Percentiles rank a stretch among this genome's conserved stretches.
These are phyloP conservation scores for Onthophagus sagittarius DNA, from an alignment of 2,888 invertebrate species.

Conservation along the genomic window DNA sequence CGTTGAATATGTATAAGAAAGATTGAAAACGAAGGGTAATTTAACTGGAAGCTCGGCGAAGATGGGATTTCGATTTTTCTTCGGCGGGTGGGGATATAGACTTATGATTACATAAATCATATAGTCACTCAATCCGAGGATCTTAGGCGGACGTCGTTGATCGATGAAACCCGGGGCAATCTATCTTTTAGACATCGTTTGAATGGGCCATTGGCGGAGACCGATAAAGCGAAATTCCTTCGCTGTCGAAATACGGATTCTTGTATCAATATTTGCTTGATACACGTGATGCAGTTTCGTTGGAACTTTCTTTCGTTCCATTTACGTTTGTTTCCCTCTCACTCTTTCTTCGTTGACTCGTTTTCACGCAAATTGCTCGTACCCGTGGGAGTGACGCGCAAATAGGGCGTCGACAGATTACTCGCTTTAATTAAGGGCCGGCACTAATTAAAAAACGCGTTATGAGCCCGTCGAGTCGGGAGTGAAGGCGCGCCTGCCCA, in stretches of 20 bases:
- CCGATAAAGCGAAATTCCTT: slow-evolving; percentile 3
- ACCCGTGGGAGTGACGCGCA: background rate
- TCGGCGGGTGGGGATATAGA: slow-evolving; percentile 6
- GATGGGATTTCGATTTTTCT: slow-evolving; percentile 9
- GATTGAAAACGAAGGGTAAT: slow-evolving; percentile 13
- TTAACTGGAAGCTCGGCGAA: background rate
- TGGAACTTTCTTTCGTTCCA: background rate
- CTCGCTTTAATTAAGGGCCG: background rate
- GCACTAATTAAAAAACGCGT: background rate
- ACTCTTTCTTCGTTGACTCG: no score
- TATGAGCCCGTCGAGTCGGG: background rate
- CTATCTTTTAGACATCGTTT: slow-evolving; percentile 5
- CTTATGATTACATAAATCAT: slow-evolving; percentile 13
- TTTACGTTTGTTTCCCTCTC: no score
- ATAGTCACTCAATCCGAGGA: slow-evolving; percentile 12
- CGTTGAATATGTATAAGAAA: slow-evolving; percentile 8
- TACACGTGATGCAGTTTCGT: background rate
- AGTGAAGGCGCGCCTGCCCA: background rate
- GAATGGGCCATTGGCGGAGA: slow-evolving; percentile 6
- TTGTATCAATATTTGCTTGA: background rate
- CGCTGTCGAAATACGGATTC: background rate
- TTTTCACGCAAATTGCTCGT: background rate
- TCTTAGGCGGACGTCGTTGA: slow-evolving; percentile 9
- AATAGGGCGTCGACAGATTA: background rate
- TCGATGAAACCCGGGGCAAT: slow-evolving; percentile 9